phyloP scores from a whole-genome alignment of 1,140 invertebrate genomes.

The Conus ventricosus region DNA sequence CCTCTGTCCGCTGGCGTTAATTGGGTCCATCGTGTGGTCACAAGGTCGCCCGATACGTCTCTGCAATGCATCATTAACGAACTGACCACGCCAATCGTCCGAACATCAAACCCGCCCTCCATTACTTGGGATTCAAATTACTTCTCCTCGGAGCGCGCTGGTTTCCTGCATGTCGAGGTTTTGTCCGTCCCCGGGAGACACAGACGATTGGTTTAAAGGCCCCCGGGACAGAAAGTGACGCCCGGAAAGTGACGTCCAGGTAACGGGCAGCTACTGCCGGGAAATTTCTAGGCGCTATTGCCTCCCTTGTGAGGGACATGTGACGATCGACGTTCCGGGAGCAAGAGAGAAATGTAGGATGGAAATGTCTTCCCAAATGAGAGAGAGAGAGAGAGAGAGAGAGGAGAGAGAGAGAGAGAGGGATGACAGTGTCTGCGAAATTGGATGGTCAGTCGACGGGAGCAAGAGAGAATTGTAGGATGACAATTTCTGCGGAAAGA shows the following conservation, averaged over 20 bases:
- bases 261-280: neutral
- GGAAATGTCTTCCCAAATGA: too few relatives aligned
- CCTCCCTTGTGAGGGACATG: neutral
- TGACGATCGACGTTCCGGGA: too few relatives aligned
- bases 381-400: too few relatives aligned
- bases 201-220: neutral
- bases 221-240: conserved; percentile 1
- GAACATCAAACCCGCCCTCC: neutral
- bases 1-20: too few relatives aligned
- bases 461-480: neutral
- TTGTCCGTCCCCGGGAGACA: neutral
- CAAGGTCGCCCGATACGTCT: neutral
- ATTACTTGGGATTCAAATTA: neutral
- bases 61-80: neutral
- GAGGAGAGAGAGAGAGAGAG: too few relatives aligned
- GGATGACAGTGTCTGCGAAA: too few relatives aligned
- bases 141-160: neutral
- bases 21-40: too few relatives aligned
- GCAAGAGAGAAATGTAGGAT: too few relatives aligned
- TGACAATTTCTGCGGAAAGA: neutral
- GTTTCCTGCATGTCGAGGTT: conserved; percentile 3
- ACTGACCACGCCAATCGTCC: neutral
- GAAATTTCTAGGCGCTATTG: neutral
- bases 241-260: neutral
- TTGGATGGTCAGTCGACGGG: too few relatives aligned